A percentile compares a stretch with the other conserved stretches of the same genome.
These are phyloP conservation scores for Sapajus apella DNA, from an alignment of 2,113 vertebrate species.

Conservation along the genomic window DNA sequence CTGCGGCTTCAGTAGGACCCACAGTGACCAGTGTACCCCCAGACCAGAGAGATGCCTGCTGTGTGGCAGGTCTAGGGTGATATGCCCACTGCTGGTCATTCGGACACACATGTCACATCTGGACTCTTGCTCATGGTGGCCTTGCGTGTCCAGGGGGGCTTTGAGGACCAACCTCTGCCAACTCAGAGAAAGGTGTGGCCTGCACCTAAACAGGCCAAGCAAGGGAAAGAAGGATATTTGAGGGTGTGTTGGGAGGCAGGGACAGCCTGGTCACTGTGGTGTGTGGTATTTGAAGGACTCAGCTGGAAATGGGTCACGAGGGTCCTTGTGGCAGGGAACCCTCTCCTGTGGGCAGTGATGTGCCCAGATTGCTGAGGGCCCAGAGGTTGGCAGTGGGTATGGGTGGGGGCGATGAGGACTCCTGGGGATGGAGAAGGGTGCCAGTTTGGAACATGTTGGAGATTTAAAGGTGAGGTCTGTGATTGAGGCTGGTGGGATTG, in stretches of 20 bases:
- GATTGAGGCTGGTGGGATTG: neutral
- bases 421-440: neutral
- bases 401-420: neutral
- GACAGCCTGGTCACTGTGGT: too few species aligned
- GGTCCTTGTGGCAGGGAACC: too few species aligned
- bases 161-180: neutral
- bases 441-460: neutral
- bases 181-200: neutral
- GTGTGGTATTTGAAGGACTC: neutral
- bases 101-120: neutral
- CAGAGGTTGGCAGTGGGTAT: fast-evolving
- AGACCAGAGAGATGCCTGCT: neutral
- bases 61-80: neutral
- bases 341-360: too few species aligned
- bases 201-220: neutral
- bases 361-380: neutral
- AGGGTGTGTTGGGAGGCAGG: neutral
- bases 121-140: neutral
- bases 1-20: neutral
- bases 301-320: neutral
- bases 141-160: neutral
- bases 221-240: neutral
- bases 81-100: neutral
- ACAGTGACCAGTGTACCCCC: neutral
- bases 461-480: neutral